These are phyloP conservation scores for Halcyon malimbica DNA, from an alignment of 2,113 vertebrate genomes.

Conservation along the genomic window DNA sequence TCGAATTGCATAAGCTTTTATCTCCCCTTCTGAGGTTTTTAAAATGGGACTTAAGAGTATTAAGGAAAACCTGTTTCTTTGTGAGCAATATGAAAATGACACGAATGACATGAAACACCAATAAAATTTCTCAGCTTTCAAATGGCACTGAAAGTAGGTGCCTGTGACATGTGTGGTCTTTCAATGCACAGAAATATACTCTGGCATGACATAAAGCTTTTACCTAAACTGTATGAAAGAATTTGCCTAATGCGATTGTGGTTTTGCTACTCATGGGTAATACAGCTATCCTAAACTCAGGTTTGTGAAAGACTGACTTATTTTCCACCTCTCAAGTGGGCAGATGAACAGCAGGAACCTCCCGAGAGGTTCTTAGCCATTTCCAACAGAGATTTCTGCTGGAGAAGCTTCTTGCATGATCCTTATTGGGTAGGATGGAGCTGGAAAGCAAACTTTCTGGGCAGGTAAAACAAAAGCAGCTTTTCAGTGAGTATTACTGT, in stretches of 20 bases:
- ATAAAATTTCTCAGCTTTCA: background rate
- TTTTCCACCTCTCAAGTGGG: background rate
- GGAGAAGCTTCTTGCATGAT: background rate
- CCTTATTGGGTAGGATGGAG: background rate
- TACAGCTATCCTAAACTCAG: background rate
- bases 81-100: background rate
- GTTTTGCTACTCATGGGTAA: background rate
- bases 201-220: background rate
- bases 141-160: background rate
- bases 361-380: background rate
- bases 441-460: background rate
- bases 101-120: background rate
- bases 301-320: background rate
- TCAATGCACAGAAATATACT: background rate
- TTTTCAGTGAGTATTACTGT: background rate
- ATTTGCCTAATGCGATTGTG: background rate
- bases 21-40: background rate
- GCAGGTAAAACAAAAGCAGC: background rate
- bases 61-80: background rate
- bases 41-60: background rate
- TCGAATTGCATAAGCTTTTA: slow-evolving; percentile 13
- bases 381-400: background rate
- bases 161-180: background rate
- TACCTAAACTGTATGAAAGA: background rate
- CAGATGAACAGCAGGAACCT: background rate